Evolutionary conservation across 2,797 vertebrate species (phyloP).

Genomic region (Hippopotamyrus pictus): DNA sequence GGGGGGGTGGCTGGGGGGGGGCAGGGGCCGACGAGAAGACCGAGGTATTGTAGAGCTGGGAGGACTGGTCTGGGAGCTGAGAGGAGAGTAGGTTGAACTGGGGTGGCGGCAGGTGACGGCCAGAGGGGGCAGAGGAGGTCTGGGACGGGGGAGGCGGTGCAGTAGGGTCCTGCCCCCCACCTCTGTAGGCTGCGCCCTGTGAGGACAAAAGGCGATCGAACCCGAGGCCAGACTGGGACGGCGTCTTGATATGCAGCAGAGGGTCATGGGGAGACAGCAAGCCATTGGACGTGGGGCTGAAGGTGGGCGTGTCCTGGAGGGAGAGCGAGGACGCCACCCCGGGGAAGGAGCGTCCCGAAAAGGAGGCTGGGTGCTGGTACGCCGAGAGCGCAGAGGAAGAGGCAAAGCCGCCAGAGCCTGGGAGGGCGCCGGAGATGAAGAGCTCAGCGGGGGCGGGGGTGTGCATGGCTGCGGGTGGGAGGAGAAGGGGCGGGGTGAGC

Average conservation of each 20-base stretch:
- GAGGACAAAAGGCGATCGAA: conserved; percentile 79
- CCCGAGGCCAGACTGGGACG: conserved; percentile 73
- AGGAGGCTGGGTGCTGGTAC: conserved; percentile 85
- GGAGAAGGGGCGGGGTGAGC: conserved; percentile 25
- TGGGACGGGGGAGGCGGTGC: conserved; percentile 48
- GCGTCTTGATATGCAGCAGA: conserved; percentile 80
- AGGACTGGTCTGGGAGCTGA: conserved; percentile 67
- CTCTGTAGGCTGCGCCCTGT: conserved; percentile 60
- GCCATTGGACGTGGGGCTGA: conserved; percentile 79
- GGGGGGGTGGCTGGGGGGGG: conserved; percentile 53
- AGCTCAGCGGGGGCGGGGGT: conserved; percentile 81
- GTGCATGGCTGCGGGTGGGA: conserved; percentile 73
- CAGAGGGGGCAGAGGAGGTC: conserved; percentile 55
- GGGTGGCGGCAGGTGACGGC: conserved; percentile 67
- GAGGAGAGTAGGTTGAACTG: conserved; percentile 83
- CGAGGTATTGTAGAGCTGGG: conserved; percentile 77
- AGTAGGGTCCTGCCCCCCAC: conserved; percentile 58
- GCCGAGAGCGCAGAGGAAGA: conserved; percentile 83
- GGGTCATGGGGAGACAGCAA: conserved; percentile 83
- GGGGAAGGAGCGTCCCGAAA: conserved; percentile 79
- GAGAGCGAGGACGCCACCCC: conserved; percentile 74
- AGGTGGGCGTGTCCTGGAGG: conserved; percentile 78
- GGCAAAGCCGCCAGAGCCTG: conserved; percentile 77
- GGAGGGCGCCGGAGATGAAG: conserved; percentile 82
- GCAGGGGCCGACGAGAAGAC: conserved; percentile 69